A percentile compares a stretch with the other conserved stretches of the same genome.
Conservation (phyloP, 2,888 invertebrate species). For the Amphipyra berbera region DNA sequence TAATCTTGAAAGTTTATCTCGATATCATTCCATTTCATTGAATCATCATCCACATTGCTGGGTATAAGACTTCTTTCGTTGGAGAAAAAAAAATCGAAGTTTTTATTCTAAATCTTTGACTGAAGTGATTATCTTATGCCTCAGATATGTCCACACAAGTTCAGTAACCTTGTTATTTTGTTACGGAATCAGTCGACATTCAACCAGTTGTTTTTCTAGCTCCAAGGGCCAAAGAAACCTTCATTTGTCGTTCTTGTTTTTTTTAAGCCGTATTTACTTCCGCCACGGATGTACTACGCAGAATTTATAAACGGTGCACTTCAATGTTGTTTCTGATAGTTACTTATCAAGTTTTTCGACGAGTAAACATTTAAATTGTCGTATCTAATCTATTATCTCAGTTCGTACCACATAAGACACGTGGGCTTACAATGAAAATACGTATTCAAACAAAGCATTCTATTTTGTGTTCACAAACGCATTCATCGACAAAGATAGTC, state of each 20-base stretch:
- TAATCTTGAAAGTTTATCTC: too few species aligned
- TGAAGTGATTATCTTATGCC: too few species aligned
- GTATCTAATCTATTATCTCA: conserved; percentile 19
- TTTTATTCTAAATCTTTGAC: too few species aligned
- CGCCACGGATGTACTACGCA: conserved; percentile 6
- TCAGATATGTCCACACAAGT: not conserved
- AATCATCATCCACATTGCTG: too few species aligned
- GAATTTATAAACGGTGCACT: not conserved
- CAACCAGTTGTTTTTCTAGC: not conserved
- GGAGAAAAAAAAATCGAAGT: too few species aligned
- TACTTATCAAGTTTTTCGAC: not conserved
- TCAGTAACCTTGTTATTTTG: not conserved
- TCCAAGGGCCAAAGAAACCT: conserved; percentile 1
- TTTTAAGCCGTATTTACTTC: conserved; percentile 4
- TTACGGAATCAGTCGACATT: not conserved
- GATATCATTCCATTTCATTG: too few species aligned
- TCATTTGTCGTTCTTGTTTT: not conserved
- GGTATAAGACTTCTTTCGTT: too few species aligned
- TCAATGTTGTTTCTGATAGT: too few species aligned
- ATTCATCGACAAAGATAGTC: conserved; percentile 7
- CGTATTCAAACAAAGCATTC: conserved; percentile 23
- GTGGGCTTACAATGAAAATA: conserved; percentile 7
- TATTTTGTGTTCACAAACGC: too few species aligned
- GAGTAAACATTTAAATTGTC: conserved; percentile 21
- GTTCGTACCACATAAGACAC: conserved; percentile 7